phyloP scores from a whole-genome alignment of 2,888 invertebrate species.

The Dicycla oo region DNA sequence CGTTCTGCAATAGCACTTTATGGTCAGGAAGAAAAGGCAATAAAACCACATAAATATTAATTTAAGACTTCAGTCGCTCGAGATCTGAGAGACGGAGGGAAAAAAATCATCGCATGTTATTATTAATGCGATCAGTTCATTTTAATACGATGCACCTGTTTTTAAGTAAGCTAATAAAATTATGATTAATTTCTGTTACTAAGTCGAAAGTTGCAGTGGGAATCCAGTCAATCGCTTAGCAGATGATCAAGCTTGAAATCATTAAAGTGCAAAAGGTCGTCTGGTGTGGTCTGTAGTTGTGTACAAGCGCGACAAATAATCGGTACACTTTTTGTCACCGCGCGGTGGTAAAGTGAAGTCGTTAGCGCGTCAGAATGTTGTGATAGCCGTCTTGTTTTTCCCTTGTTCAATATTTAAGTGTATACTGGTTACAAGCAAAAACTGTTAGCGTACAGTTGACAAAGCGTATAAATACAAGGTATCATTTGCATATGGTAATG shows the following conservation, averaged over 20 bases:
- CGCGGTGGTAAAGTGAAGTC: constrained; percentile 55
- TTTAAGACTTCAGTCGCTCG: constrained; percentile 72
- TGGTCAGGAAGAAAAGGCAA: constrained; percentile 78
- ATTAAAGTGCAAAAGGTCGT: constrained; percentile 43
- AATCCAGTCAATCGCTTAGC: constrained; percentile 18
- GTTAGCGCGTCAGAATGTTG: constrained; percentile 62
- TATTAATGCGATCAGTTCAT: constrained; percentile 58
- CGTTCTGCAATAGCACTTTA: constrained; percentile 74
- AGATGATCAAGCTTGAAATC: constrained; percentile 35
- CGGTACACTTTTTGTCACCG: constrained; percentile 54
- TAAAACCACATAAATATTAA: constrained; percentile 78
- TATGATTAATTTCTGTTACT: constrained; percentile 57
- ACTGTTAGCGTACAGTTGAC: constrained; percentile 79
- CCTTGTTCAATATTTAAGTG: constrained; percentile 66
- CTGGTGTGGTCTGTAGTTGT: constrained; percentile 54
- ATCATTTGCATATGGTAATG: constrained; percentile 85
- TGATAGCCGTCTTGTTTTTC: constrained; percentile 66
- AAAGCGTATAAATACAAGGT: constrained; percentile 75
- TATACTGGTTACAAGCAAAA: constrained; percentile 79
- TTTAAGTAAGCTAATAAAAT: constrained; percentile 64
- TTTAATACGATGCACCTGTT: constrained; percentile 62
- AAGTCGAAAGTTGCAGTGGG: constrained; percentile 25
- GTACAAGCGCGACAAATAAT: constrained; percentile 57
- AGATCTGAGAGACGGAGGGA: constrained; percentile 73
- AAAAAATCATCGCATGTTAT: constrained; percentile 67